Base-by-base conservation (phyloP, 2,797 vertebrate species). In the Phrynocephalus forsythii region DNA sequence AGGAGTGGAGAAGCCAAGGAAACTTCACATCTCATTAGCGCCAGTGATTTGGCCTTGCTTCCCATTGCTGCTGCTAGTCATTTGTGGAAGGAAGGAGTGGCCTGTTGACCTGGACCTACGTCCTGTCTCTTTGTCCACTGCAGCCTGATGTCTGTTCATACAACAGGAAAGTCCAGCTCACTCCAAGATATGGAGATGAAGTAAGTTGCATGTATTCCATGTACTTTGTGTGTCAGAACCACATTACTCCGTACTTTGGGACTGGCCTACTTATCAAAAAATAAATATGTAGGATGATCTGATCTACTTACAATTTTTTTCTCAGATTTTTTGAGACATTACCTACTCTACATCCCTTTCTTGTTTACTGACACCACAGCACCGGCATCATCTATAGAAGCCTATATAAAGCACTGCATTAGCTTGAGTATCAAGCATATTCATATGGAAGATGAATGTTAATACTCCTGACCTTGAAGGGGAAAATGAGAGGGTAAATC, bases 401-500 rank as follows among this genome's bases (percentile, higher is more conserved):
- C 72, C 75, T 79, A 72, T 5, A 28, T 30, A 52, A 90, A 91
- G 79, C 3, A 86, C n/a, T 16, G 26, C 0, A 0, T 9, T 87
- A 24, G 38, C 9, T 79, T 69, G 48, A 80, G 33, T 66, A 69
- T 22, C 18, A 71, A 67, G 90, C 78, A 73, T 50, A 48, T 75
- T 33, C 0, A 0, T 38, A 4, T 24, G 66, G 76, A 80, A 83
- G 48, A 82, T 79, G 50, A 86, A 82, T 79, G 50, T 85, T 63
- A 90, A 9, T 22, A 6, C 78, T 87, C 85, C 0, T 83, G 56
- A 33, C 0, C 0, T 69, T 89, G 72, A n/a, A 77, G 83, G 38
- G 3, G 4, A 87, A 92, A 87, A 80, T 69, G 52, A 76, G 63
- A 68, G 13, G 87, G 72, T 90, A 26, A 85, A 0, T 82, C 63